A percentile compares a stretch with the other conserved stretches of the same genome.
Conservation (phyloP, 2,888 invertebrate species). For the Drosophila yooni region DNA sequence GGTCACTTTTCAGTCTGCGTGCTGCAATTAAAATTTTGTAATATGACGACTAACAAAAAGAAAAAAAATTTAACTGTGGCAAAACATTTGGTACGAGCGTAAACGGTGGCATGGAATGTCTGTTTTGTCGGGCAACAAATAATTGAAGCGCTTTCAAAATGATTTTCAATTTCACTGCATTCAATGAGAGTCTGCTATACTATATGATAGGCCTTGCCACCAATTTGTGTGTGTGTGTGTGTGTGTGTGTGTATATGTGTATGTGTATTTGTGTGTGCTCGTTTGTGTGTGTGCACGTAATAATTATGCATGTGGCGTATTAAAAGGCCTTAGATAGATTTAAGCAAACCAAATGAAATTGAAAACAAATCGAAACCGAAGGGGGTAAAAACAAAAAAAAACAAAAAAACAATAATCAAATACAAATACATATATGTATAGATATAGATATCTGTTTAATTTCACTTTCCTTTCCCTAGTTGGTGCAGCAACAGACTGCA, state of each 20-base stretch:
- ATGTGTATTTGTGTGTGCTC: conserved; percentile 8
- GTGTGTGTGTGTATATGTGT: conserved; percentile 9
- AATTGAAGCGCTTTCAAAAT: conserved; percentile 76
- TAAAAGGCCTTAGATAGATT: conserved; percentile 73
- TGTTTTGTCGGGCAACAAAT: conserved; percentile 67
- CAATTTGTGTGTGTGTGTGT: conserved; percentile 10
- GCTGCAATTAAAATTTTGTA: conserved; percentile 77
- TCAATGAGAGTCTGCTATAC: conserved; percentile 6
- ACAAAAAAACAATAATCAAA: neutral
- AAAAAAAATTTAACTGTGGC: conserved; percentile 56
- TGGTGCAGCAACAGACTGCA: conserved; percentile 64
- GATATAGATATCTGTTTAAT: conserved; percentile 39
- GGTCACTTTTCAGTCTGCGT: conserved; percentile 36
- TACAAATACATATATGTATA: neutral
- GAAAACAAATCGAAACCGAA: conserved; percentile 66
- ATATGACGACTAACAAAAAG: conserved; percentile 60
- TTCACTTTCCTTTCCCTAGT: conserved; percentile 75
- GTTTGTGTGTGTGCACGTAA: conserved; percentile 48
- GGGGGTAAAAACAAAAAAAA: neutral
- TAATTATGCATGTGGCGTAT: conserved; percentile 76
- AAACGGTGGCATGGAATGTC: conserved; percentile 71
- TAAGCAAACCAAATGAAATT: conserved; percentile 64
- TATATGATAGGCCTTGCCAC: conserved; percentile 59
- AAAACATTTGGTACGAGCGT: conserved; percentile 59
- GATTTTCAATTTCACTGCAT: conserved; percentile 75